A percentile compares a stretch with the other conserved stretches of the same genome.
phyloP scores from a whole-genome alignment of 2,113 vertebrate genomes.

The Anhinga rufa region DNA sequence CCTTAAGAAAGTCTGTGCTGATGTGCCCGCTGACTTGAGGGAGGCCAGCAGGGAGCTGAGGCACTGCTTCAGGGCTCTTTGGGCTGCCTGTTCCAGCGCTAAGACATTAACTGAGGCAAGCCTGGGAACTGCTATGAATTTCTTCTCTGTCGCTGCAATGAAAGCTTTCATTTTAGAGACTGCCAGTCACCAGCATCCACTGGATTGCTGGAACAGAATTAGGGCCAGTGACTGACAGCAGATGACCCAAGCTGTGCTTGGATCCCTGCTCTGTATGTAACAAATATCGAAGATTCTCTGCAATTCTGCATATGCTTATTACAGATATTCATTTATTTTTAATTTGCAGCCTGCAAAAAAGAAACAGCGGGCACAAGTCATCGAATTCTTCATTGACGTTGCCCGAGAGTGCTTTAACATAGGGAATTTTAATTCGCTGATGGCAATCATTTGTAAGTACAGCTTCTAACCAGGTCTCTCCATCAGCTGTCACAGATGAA shows the following conservation, averaged over 20 bases:
- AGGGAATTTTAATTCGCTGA: conserved; percentile 94
- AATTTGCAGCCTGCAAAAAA: conserved; percentile 87
- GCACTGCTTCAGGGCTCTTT: neutral
- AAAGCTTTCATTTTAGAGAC: neutral
- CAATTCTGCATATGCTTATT: neutral
- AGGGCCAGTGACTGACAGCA: neutral
- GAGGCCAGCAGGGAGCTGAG: neutral
- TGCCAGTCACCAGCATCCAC: neutral
- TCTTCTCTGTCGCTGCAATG: neutral
- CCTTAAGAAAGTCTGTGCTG: neutral
- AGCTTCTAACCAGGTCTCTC: neutral
- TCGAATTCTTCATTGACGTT: conserved; percentile 94
- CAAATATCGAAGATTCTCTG: neutral
- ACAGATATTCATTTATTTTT: neutral
- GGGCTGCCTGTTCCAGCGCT: neutral
- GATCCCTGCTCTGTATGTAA: neutral
- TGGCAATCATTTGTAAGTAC: conserved; percentile 95
- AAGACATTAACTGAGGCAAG: neutral
- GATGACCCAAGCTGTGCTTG: neutral
- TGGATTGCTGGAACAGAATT: neutral
- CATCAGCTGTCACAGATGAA: neutral
- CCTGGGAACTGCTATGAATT: neutral
- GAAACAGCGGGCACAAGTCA: conserved; percentile 89
- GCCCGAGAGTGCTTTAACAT: conserved; percentile 95
- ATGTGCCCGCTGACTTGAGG: neutral